These are phyloP conservation scores for Galerucella nymphaeae DNA, from an alignment of 2,888 invertebrate species.

Conservation along the genomic window DNA sequence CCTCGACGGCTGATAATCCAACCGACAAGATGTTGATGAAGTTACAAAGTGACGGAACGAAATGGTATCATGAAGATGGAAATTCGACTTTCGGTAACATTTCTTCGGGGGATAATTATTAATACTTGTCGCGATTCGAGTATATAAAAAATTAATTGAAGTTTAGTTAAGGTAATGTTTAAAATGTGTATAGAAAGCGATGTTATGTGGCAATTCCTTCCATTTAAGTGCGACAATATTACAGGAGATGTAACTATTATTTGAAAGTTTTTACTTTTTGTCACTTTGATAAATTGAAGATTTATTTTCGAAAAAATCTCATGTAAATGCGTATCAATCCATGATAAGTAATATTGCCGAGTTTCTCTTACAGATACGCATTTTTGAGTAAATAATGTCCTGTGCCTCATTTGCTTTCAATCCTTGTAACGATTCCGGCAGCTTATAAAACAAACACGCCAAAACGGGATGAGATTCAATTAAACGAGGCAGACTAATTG, in stretches of 20 bases:
- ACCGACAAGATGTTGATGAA: conserved; percentile 49
- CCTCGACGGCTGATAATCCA: conserved; percentile 52
- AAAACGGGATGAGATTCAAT: conserved; percentile 59
- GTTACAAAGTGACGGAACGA: conserved; percentile 34
- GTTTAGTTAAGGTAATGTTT: too few relatives aligned
- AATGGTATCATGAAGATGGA: conserved; percentile 32
- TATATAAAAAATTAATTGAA: not conserved
- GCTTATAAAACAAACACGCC: conserved; percentile 23
- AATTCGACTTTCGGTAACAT: conserved; percentile 23
- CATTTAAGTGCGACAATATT: too few relatives aligned
- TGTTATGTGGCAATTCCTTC: too few relatives aligned
- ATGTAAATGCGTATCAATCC: too few relatives aligned
- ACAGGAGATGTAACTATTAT: too few relatives aligned
- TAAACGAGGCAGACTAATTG: conserved; percentile 59
- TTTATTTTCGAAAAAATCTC: too few relatives aligned
- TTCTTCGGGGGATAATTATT: conserved; percentile 15
- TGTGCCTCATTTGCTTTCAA: not conserved
- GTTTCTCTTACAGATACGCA: too few relatives aligned
- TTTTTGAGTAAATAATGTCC: not conserved
- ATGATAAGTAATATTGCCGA: too few relatives aligned
- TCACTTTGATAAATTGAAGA: too few relatives aligned
- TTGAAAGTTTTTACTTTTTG: not conserved
- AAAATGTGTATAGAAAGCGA: too few relatives aligned
- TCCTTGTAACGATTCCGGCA: conserved; percentile 21
- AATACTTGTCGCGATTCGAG: not conserved